Percentiles rank a stretch among this genome's conserved stretches.
Conservation (phyloP, 1,140 invertebrate genomes). For the Myzus persicae region DNA sequence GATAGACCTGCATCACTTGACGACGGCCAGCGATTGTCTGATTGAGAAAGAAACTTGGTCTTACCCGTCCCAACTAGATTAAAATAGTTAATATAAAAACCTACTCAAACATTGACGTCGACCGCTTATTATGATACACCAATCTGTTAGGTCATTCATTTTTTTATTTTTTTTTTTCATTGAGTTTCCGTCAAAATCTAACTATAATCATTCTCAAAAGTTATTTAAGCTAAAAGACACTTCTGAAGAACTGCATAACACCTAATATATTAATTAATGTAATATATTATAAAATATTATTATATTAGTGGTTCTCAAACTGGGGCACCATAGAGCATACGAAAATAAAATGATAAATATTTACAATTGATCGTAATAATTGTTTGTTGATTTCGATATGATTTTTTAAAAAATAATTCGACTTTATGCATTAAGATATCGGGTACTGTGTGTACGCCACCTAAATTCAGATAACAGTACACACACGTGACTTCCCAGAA, state of each 20-base stretch:
- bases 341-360: background rate
- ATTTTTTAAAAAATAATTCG: background rate
- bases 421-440: background rate
- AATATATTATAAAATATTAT: background rate
- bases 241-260: background rate
- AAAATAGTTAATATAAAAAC: background rate
- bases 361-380: background rate
- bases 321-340: background rate
- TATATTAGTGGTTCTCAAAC: background rate
- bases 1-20: background rate
- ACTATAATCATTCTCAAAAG: background rate
- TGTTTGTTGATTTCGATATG: background rate
- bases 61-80: background rate
- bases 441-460: background rate
- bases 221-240: background rate
- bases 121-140: background rate
- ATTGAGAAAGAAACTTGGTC: slow-evolving; percentile 5
- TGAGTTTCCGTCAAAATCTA: background rate
- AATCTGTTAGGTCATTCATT: background rate
- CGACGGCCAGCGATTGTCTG: background rate
- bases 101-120: background rate
- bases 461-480: background rate
- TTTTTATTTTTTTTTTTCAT: background rate
- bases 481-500: background rate
- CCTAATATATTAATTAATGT: no score